Conservation (phyloP, 2,113 vertebrate genomes). For the Tursiops truncatus region DNA sequence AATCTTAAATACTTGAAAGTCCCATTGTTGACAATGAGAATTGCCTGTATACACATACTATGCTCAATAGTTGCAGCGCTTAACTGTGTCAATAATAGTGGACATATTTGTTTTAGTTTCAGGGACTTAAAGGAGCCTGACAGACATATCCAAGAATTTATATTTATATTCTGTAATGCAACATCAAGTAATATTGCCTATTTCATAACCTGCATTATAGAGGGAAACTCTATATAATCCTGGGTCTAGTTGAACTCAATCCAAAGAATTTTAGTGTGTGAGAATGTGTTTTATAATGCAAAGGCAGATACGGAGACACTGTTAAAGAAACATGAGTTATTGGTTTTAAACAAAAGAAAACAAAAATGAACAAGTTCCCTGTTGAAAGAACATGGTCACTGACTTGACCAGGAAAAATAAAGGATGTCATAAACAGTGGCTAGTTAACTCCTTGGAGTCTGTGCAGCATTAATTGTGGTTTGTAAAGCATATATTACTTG, state of each 20-base stretch:
- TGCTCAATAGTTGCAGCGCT: not conserved
- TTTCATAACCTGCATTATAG: not conserved
- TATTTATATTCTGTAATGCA: conserved; percentile 3
- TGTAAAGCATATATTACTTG: not conserved
- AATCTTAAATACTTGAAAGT: conserved; percentile 29
- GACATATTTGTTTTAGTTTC: not conserved
- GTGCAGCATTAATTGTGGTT: not conserved
- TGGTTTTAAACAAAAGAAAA: conserved; percentile 22
- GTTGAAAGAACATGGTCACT: not conserved
- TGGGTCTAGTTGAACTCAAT: not conserved
- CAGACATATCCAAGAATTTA: not conserved
- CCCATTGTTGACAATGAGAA: not conserved
- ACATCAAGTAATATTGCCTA: not conserved
- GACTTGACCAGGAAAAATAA: not conserved
- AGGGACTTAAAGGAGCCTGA: not conserved
- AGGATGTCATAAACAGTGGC: not conserved
- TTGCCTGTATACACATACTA: not conserved
- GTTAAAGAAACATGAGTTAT: not conserved
- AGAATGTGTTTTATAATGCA: not conserved
- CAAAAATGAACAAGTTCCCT: not conserved
- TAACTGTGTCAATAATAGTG: conserved; percentile 16
- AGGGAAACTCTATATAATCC: not conserved
- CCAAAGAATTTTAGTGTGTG: not conserved
- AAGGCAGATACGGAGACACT: not conserved
- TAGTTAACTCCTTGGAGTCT: not conserved